A percentile compares a stretch with the other conserved stretches of the same genome.
Evolutionary conservation across 2,797 vertebrate species (phyloP).

Genomic region (Remorina albescens): DNA sequence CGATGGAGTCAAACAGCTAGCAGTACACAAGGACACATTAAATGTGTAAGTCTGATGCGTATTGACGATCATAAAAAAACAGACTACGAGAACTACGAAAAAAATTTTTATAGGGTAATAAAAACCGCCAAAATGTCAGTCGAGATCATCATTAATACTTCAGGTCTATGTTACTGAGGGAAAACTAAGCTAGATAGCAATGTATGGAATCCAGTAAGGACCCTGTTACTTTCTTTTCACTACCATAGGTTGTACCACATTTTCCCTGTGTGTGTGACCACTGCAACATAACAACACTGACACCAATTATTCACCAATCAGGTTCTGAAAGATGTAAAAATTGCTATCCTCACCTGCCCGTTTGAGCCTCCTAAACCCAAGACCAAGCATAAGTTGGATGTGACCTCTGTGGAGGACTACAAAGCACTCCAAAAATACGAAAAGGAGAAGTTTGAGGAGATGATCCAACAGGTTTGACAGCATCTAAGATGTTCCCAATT

Average conservation of each 20-base stretch:
- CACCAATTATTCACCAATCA: slow-evolving; percentile 47
- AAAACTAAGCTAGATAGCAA: not conserved
- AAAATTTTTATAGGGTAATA: too few relatives aligned
- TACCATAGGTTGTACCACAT: not conserved
- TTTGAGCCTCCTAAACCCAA: slow-evolving; percentile 99
- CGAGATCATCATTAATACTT: not conserved
- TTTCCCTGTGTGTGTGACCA: not conserved
- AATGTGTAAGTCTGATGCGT: not conserved
- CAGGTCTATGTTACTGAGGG: not conserved
- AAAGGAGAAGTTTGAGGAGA: slow-evolving; percentile 96
- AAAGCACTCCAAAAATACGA: slow-evolving; percentile 96
- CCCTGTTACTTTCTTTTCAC: not conserved
- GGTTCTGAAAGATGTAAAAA: slow-evolving; percentile 92
- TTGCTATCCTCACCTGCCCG: slow-evolving; percentile 97
- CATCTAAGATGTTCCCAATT: not conserved
- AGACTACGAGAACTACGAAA: too few relatives aligned
- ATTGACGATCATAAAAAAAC: not conserved
- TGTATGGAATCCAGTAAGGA: not conserved
- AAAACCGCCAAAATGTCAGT: too few relatives aligned
- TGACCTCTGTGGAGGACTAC: slow-evolving; percentile 96
- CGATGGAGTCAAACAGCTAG: not conserved
- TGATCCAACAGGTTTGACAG: slow-evolving; percentile 91
- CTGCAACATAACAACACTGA: not conserved
- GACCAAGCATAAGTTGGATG: slow-evolving; percentile 99
- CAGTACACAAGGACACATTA: not conserved